A percentile compares a stretch with the other conserved stretches of the same genome.
Evolutionary conservation across 2,888 invertebrate genomes (phyloP).

Genomic region (Brenthis hecate): DNA sequence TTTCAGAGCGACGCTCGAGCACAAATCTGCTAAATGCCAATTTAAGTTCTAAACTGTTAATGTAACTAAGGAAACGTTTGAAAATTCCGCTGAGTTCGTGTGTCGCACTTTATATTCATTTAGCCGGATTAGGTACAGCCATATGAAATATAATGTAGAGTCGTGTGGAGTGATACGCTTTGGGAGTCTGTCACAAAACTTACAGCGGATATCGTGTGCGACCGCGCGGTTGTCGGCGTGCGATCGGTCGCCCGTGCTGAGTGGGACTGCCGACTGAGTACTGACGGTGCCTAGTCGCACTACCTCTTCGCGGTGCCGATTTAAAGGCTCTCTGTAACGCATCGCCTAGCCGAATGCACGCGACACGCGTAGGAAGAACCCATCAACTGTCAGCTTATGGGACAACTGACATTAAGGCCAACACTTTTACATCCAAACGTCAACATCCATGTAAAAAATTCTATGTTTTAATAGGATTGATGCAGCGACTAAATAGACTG

Average conservation of each 20-base stretch:
- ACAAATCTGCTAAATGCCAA: slow-evolving; percentile 49
- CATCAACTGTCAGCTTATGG: slow-evolving; percentile 6
- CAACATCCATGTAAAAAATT: neutral
- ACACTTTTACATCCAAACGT: neutral
- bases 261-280: slow-evolving; percentile 50
- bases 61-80: slow-evolving; percentile 49
- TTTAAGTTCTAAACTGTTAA: slow-evolving; percentile 55
- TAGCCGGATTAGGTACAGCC: slow-evolving; percentile 22
- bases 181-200: slow-evolving; percentile 67
- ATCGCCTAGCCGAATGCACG: slow-evolving; percentile 30
- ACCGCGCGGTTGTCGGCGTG: slow-evolving; percentile 49
- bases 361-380: slow-evolving; percentile 28
- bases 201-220: slow-evolving; percentile 54
- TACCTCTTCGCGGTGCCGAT: slow-evolving; percentile 31
- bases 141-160: slow-evolving; percentile 13
- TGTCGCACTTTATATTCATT: slow-evolving; percentile 28
- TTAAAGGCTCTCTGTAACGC: slow-evolving; percentile 33
- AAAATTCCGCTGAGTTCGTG: slow-evolving; percentile 39
- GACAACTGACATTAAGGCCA: neutral
- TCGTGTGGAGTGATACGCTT: slow-evolving; percentile 53
- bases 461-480: neutral
- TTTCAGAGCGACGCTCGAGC: slow-evolving; percentile 38
- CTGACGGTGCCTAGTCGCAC: slow-evolving; percentile 29
- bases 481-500: too few relatives aligned
- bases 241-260: slow-evolving; percentile 58